phyloP scores from a whole-genome alignment of 2,113 vertebrate species.

The mouse (Mus musculus) region GRCm39 chr10:122275501-122276000 shows the following conservation, averaged over 20 bases:
- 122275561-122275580: not conserved
- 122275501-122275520: not conserved
- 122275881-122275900: not conserved
- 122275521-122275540: not conserved
- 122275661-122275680: not conserved
- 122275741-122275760: not conserved
- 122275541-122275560: not conserved
- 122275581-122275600: not conserved
- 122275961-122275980: not conserved
- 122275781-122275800: not conserved
- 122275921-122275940: not conserved
- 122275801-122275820: not conserved
- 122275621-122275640: not conserved
- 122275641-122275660: not conserved
- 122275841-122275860: not conserved
- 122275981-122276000: not conserved
- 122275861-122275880: not conserved
- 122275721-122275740: not conserved
- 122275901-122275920: not conserved
- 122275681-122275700: not conserved
- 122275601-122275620: not conserved
- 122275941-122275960: not conserved
- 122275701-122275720: not conserved
- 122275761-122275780: not conserved
- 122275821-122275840: not conserved